These are phyloP conservation scores for Pammene aurita DNA, from an alignment of 2,888 invertebrate genomes.

Conservation along the genomic window DNA sequence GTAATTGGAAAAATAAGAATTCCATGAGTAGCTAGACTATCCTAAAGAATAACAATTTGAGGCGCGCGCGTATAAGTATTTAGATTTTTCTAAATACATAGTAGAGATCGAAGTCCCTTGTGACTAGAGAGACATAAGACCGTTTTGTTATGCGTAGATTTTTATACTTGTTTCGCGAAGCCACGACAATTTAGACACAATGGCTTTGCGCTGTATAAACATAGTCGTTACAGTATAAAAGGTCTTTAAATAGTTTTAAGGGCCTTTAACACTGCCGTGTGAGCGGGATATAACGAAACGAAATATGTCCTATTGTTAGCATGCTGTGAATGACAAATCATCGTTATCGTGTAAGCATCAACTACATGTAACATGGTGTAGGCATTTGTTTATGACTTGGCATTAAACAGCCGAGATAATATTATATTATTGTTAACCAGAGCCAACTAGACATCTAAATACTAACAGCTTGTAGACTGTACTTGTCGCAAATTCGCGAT, in stretches of 20 bases:
- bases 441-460: background rate
- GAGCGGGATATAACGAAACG: slow-evolving; percentile 7
- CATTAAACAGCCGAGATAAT: background rate
- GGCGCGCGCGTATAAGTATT: background rate
- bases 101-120: slow-evolving; percentile 1
- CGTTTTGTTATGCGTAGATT: background rate
- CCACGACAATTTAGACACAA: slow-evolving; percentile 19
- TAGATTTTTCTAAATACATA: background rate
- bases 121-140: background rate
- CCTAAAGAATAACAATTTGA: background rate
- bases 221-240: slow-evolving; percentile 14
- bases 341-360: background rate
- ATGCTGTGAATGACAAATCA: slow-evolving; percentile 12
- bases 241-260: slow-evolving; percentile 12
- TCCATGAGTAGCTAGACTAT: slow-evolving; percentile 56
- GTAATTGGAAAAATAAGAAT: slow-evolving; percentile 69
- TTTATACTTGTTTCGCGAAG: background rate
- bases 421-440: background rate
- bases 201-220: slow-evolving; percentile 16
- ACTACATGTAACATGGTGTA: background rate
- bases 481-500: no score
- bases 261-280: slow-evolving; percentile 12
- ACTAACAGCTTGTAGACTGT: background rate
- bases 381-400: slow-evolving; percentile 11
- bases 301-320: slow-evolving; percentile 14